These are phyloP conservation scores for Paguma larvata DNA, from an alignment of 2,797 vertebrate genomes.

Conservation along the genomic window DNA sequence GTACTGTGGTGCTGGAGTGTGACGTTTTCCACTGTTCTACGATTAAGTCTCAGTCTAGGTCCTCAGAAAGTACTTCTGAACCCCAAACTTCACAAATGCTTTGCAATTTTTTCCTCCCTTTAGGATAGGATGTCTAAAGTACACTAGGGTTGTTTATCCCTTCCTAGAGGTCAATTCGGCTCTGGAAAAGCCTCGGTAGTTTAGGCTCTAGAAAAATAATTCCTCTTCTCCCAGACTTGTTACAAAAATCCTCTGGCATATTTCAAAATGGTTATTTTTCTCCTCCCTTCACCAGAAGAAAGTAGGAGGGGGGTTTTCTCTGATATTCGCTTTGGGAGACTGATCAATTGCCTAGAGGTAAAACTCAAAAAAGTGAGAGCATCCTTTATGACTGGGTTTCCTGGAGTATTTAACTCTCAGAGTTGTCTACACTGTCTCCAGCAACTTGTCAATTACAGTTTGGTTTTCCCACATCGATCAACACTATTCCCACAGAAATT, in stretches of 20 bases:
- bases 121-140: background rate
- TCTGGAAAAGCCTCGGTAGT: background rate
- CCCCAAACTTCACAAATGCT: background rate
- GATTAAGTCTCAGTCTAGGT: background rate
- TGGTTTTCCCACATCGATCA: background rate
- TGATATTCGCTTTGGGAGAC: background rate
- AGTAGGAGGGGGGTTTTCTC: background rate
- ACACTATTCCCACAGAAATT: background rate
- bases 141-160: background rate
- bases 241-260: background rate
- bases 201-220: background rate
- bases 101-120: background rate
- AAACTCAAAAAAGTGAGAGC: background rate
- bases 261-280: background rate
- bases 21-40: background rate
- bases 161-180: background rate
- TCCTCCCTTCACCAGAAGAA: background rate
- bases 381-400: too few species aligned
- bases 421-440: background rate
- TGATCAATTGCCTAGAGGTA: background rate
- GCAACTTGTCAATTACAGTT: background rate
- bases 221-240: background rate
- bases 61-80: background rate
- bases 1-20: background rate
- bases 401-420: background rate